Percentiles rank a stretch among this genome's conserved stretches.
These are phyloP conservation scores for Hassar affinis DNA, from an alignment of 2,113 vertebrate species.

Conservation along the genomic window DNA sequence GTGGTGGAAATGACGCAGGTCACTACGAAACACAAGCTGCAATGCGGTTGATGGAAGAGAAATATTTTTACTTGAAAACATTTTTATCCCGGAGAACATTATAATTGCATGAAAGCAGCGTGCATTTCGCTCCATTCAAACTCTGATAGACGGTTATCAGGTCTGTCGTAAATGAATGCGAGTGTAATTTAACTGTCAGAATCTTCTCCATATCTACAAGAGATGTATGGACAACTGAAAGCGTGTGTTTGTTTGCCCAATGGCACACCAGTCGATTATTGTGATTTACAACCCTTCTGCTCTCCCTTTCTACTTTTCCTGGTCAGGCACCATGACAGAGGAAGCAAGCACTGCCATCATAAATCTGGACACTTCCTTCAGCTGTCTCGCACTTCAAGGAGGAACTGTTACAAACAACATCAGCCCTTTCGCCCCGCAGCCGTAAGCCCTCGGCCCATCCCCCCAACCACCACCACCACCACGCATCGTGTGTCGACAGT, in stretches of 20 bases:
- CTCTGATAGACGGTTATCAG: neutral
- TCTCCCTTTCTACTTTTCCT: conserved; percentile 61
- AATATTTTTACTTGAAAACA: conserved; percentile 13
- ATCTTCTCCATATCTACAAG: neutral
- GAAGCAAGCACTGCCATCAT: conserved; percentile 65
- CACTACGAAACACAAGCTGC: neutral
- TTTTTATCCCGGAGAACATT: neutral
- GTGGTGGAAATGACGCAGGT: conserved; percentile 20
- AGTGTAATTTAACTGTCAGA: neutral
- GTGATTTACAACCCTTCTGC: conserved; percentile 68
- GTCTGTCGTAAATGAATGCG: neutral
- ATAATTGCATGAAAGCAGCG: neutral
- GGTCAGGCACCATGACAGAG: conserved; percentile 67
- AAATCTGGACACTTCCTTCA: conserved; percentile 79
- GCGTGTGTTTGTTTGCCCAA: conserved; percentile 52
- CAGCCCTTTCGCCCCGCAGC: conserved; percentile 64
- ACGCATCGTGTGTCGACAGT: conserved; percentile 19
- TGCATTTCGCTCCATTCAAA: neutral
- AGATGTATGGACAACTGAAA: conserved; percentile 11
- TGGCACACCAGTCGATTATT: conserved; percentile 57
- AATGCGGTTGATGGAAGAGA: conserved; percentile 8
- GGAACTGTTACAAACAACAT: conserved; percentile 73
- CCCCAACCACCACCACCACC: too few relatives aligned
- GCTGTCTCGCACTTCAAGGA: conserved; percentile 77
- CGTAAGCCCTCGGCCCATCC: conserved; percentile 39